A percentile compares a stretch with the other conserved stretches of the same genome.
Evolutionary conservation across 2,888 invertebrate genomes (phyloP).

Genomic region (Theretra japonica): DNA sequence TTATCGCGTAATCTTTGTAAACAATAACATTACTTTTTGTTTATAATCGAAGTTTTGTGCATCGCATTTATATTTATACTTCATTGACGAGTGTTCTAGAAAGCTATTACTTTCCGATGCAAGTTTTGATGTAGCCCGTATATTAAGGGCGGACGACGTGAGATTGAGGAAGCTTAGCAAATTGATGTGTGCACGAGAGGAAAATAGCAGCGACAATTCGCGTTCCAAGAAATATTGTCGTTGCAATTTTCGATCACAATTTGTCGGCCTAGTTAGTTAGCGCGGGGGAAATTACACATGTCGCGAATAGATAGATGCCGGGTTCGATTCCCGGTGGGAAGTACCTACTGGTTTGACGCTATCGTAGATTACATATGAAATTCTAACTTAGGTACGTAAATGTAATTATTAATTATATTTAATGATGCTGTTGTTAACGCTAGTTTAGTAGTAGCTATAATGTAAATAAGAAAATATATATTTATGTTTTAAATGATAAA

Average conservation of each 20-base stretch:
- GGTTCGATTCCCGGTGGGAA: background rate
- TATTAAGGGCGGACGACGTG: constrained; percentile 19
- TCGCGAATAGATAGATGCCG: background rate
- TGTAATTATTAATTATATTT: too few relatives aligned
- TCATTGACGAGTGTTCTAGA: background rate
- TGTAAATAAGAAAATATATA: too few relatives aligned
- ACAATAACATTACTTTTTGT: constrained; percentile 18
- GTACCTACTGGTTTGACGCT: background rate
- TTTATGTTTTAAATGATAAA: too few relatives aligned
- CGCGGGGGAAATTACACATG: background rate
- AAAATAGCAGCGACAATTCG: constrained; percentile 1
- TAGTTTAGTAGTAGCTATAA: too few relatives aligned
- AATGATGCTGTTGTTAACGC: too few relatives aligned
- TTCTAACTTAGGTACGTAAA: too few relatives aligned
- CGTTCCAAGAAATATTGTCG: constrained; percentile 20
- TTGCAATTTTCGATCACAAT: constrained; percentile 18
- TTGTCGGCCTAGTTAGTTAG: constrained; percentile 9
- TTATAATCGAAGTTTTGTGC: background rate
- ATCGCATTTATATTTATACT: background rate
- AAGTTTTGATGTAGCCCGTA: background rate
- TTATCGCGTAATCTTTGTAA: background rate
- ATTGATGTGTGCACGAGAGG: background rate
- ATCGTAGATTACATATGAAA: too few relatives aligned
- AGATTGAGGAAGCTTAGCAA: constrained; percentile 26
- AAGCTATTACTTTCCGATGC: background rate